A percentile compares a stretch with the other conserved stretches of the same genome.
Conservation (phyloP, 2,797 vertebrate species). For the Chloroceryle inda region DNA sequence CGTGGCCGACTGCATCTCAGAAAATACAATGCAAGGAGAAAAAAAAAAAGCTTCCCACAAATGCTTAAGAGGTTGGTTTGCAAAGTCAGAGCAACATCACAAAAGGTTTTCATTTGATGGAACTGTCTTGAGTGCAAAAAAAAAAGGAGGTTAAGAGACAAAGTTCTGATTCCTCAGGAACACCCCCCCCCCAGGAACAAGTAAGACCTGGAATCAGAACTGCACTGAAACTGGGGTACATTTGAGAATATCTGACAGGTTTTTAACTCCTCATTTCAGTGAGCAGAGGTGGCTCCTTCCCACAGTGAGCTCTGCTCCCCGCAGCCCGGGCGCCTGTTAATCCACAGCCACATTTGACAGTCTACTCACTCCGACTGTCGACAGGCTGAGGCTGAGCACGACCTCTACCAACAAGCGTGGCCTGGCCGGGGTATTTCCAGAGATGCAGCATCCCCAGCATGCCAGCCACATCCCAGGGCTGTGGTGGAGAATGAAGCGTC, state of each 20-base stretch:
- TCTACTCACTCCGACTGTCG: rapidly evolving
- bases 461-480: not conserved
- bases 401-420: rapidly evolving
- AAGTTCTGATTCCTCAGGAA: not conserved
- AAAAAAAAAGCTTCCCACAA: not conserved
- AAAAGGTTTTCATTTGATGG: rapidly evolving
- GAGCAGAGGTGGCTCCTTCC: not conserved
- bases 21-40: not conserved
- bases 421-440: rapidly evolving
- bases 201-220: not conserved
- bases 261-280: rapidly evolving
- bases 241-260: not conserved
- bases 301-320: rapidly evolving
- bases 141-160: not conserved
- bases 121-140: not conserved
- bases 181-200: not conserved
- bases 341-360: not conserved
- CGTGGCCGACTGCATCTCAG: not conserved
- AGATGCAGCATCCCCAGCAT: not conserved
- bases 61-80: rapidly evolving
- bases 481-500: not conserved
- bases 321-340: rapidly evolving
- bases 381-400: rapidly evolving
- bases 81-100: not conserved
- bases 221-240: not conserved